phyloP scores from a whole-genome alignment of 2,113 vertebrate genomes.

The Oreotrochilus melanogaster region DNA sequence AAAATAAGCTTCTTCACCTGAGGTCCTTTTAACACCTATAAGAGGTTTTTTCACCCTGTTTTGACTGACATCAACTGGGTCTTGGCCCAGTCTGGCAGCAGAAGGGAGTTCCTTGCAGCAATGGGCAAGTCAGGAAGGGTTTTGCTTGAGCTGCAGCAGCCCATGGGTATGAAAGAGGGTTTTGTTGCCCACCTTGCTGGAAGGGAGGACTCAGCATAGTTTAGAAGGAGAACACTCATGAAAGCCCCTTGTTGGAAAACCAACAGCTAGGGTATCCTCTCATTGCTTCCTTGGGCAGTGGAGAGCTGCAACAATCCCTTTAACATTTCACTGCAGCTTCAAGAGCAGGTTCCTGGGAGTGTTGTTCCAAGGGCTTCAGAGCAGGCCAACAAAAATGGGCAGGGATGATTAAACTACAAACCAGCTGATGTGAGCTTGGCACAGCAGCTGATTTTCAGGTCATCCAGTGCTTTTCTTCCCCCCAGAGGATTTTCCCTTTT shows the following conservation, averaged over 20 bases:
- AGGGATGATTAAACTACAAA: constrained; percentile 2
- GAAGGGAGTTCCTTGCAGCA: background rate
- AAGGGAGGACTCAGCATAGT: background rate
- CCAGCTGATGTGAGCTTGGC: constrained; percentile 14
- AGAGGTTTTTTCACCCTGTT: background rate
- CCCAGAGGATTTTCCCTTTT: background rate
- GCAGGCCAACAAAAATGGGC: background rate
- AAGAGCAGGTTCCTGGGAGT: background rate
- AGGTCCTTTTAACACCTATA: background rate
- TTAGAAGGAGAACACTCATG: background rate
- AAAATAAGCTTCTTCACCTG: background rate
- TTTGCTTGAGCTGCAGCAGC: background rate
- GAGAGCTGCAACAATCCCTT: background rate
- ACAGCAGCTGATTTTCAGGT: background rate
- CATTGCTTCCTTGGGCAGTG: background rate
- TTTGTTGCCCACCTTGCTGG: background rate
- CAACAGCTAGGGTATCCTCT: background rate
- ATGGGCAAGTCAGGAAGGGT: background rate
- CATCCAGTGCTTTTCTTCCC: background rate
- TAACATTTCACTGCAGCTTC: background rate
- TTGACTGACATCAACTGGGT: background rate
- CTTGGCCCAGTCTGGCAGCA: background rate
- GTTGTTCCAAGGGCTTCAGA: constrained; percentile 3
- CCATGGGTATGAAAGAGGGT: background rate
- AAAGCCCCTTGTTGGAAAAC: background rate